Evolutionary conservation across 1,140 invertebrate species (phyloP).

Genomic region (Adelges cooleyi): DNA sequence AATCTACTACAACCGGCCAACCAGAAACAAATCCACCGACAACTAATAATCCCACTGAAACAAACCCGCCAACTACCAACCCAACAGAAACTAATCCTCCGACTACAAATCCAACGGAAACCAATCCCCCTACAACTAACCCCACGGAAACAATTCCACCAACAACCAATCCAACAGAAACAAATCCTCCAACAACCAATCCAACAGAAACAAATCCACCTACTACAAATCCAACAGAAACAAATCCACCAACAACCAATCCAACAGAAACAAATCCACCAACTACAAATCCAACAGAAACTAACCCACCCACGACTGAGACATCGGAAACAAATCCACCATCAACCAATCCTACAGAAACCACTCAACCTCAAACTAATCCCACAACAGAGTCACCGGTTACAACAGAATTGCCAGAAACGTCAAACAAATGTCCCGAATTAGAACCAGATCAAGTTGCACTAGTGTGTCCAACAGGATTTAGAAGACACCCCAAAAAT

Average conservation of each 20-base stretch:
- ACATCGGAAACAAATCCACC: conserved; percentile 16
- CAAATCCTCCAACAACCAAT: neutral
- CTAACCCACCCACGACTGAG: conserved; percentile 1
- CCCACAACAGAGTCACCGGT: conserved; percentile 15
- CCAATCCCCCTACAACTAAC: conserved; percentile 6
- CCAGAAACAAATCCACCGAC: neutral
- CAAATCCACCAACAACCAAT: neutral
- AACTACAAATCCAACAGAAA: neutral
- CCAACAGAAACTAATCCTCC: conserved; percentile 3
- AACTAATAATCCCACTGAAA: neutral
- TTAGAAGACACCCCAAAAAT: conserved; percentile 66
- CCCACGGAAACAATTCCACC: conserved; percentile 28
- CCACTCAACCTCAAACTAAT: conserved; percentile 19
- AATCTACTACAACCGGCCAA: conserved; percentile 14
- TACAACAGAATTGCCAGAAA: neutral
- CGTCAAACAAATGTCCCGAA: conserved; percentile 29
- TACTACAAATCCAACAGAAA: neutral
- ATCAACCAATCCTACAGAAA: conserved; percentile 1
- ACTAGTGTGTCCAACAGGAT: conserved; percentile 65
- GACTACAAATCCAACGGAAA: neutral
- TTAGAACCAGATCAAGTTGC: conserved; percentile 48
- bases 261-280: conserved; percentile 7
- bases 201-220: neutral
- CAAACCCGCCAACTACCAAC: neutral
- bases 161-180: conserved; percentile 27